These are phyloP conservation scores for Sebastes schlegelii DNA, from an alignment of 2,113 vertebrate genomes.

Conservation along the genomic window DNA sequence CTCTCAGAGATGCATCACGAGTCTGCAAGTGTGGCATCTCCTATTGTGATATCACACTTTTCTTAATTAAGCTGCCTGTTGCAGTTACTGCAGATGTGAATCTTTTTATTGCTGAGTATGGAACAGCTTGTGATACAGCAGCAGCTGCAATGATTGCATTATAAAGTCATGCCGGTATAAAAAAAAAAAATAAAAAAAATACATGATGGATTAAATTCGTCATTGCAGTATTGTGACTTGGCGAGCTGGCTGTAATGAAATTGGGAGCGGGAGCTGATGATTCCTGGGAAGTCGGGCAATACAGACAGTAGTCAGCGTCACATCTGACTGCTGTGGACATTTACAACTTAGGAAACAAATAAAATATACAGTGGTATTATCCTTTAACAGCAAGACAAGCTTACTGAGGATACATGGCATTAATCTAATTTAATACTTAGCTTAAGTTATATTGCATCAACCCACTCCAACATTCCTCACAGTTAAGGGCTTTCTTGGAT, in stretches of 20 bases:
- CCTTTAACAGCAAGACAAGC: constrained; percentile 5
- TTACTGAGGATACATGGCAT: constrained; percentile 11
- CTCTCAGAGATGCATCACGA: neutral
- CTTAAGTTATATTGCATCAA: constrained; percentile 12
- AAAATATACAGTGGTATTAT: neutral
- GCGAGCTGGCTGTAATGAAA: constrained; percentile 40
- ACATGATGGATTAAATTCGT: constrained; percentile 61
- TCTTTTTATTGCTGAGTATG: constrained; percentile 39
- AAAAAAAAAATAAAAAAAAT: constrained; percentile 41
- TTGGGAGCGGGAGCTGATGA: constrained; percentile 31
- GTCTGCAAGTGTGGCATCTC: neutral
- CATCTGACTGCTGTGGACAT: constrained; percentile 6
- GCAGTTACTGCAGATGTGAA: constrained; percentile 16
- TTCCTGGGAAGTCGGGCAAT: neutral
- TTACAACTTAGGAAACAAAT: neutral
- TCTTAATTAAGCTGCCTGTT: constrained; percentile 44
- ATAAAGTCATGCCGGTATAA: constrained; percentile 58
- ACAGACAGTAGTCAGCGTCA: neutral
- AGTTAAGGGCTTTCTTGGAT: constrained; percentile 1
- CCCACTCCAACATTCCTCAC: constrained; percentile 1
- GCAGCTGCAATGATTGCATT: constrained; percentile 62
- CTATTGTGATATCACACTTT: constrained; percentile 16
- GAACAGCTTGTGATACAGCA: constrained; percentile 15
- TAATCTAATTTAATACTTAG: constrained; percentile 37
- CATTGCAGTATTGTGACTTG: constrained; percentile 42